Conservation (phyloP, 2,888 invertebrate species). For the Leptarthrus brevirostris region DNA sequence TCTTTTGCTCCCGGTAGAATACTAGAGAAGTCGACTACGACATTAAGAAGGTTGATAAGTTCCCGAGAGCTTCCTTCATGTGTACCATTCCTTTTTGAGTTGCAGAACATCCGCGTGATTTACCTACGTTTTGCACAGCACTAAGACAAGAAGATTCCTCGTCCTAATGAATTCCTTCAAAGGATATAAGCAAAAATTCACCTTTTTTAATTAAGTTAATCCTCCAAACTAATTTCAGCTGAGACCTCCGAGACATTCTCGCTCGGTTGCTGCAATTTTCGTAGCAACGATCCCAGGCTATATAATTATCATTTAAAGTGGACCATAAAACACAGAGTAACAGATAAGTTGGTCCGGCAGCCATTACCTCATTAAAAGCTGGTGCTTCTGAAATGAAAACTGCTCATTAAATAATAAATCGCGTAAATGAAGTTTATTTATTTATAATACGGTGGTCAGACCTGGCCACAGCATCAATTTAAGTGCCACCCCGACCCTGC, state of each 20-base stretch:
- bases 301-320: conserved; percentile 45
- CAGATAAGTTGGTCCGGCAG: conserved; percentile 22
- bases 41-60: conserved; percentile 21
- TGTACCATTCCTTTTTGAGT: background rate
- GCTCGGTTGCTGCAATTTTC: background rate
- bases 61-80: background rate
- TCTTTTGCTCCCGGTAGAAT: conserved; percentile 11
- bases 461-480: conserved; percentile 34
- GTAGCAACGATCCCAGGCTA: background rate
- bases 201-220: conserved; percentile 44
- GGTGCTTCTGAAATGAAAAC: conserved; percentile 28
- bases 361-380: conserved; percentile 39
- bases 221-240: conserved; percentile 34
- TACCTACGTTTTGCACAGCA: conserved; percentile 4
- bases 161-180: conserved; percentile 9
- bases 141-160: conserved; percentile 16
- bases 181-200: conserved; percentile 5
- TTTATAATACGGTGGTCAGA: conserved; percentile 28
- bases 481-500: conserved; percentile 1
- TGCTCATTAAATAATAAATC: conserved; percentile 46
- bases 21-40: conserved; percentile 5
- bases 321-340: conserved; percentile 36
- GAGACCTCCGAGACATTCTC: background rate
- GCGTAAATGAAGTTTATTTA: conserved; percentile 40
- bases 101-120: background rate